Conservation (phyloP, 1,140 invertebrate species). For the Dreissena polymorpha region DNA sequence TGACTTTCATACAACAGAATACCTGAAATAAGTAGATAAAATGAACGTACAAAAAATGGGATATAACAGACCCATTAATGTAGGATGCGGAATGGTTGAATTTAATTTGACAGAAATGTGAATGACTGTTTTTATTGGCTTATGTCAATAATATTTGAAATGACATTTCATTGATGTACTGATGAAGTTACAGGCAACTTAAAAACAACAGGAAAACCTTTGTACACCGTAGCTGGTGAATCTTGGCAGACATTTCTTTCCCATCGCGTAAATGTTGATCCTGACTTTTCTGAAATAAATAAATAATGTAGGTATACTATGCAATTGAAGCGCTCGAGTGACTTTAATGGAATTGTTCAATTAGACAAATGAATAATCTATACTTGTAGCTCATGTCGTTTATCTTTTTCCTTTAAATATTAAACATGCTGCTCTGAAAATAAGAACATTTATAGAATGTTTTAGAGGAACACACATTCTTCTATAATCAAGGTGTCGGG, state of each 20-base stretch:
- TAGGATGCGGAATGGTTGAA: neutral
- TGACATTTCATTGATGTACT: neutral
- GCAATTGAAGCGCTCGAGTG: too few relatives aligned
- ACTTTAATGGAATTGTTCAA: too few relatives aligned
- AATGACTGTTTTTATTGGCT: neutral
- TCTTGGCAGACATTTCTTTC: neutral
- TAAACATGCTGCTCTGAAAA: too few relatives aligned
- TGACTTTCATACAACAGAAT: neutral
- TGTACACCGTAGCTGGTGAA: neutral
- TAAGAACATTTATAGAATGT: too few relatives aligned
- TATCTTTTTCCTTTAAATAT: too few relatives aligned
- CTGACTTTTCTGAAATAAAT: too few relatives aligned
- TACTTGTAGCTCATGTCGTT: too few relatives aligned
- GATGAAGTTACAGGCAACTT: neutral
- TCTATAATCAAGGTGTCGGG: too few relatives aligned
- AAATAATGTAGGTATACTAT: too few relatives aligned
- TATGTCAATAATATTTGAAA: neutral
- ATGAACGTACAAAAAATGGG: neutral
- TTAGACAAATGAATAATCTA: too few relatives aligned
- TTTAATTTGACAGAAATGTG: neutral
- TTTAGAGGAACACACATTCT: too few relatives aligned
- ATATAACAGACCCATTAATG: neutral
- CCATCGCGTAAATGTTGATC: neutral
- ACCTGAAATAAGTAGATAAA: neutral
- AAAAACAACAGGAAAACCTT: too few relatives aligned